Base-by-base conservation (phyloP, 2,113 vertebrate genomes). In the Mus spicilegus region DNA sequence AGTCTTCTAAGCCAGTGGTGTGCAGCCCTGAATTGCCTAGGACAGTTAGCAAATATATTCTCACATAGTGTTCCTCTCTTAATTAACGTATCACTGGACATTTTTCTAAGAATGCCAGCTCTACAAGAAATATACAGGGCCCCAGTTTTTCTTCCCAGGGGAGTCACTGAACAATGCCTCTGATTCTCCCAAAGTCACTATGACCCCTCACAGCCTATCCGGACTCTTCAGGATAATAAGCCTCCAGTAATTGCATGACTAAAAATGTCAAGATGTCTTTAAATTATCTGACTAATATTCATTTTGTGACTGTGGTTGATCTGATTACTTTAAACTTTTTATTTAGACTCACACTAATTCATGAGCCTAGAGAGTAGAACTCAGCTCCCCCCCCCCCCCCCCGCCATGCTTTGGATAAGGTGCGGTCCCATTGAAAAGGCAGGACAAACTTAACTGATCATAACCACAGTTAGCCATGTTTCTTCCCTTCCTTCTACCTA, bases 271-370 rank as follows among this genome's bases (percentile, higher is more conserved):
- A 94, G 39, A 84, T 87, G 77, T 87, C 75, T 92, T 67, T 89
- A 95, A 87, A 96, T 94, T 65, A 89, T 89, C 96, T 95, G 81
- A 54, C 76, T 96, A 89, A 87, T 89, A 65, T 89, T 67, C 89
- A 95, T 80, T 89, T 95, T 80, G 73, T 96, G 33, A 49, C 90
- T 92, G 17, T 87, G 42, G 49, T 87, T 94, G 72, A 72, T 87
- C 12, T 90, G 65, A 84, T 93, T 78, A 94, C 92, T 96, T 90
- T 80, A 94, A 92, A 90, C 84, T n/a, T 92, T 91, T 61, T 33
- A 96, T 91, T 97, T 92, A 91, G 61, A 76, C 13, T 86, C n/a
- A 63, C 56, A 72, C 56, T 96, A 69, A 95, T 87, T 77, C 67
- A 69, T 88, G 94, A 91, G n/a, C 56, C 33, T 78, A 82, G 92